Percentiles rank a stretch among this genome's conserved stretches.
Evolutionary conservation across 2,797 vertebrate genomes (phyloP).

Genomic region (Rhyacichthys aspro): DNA sequence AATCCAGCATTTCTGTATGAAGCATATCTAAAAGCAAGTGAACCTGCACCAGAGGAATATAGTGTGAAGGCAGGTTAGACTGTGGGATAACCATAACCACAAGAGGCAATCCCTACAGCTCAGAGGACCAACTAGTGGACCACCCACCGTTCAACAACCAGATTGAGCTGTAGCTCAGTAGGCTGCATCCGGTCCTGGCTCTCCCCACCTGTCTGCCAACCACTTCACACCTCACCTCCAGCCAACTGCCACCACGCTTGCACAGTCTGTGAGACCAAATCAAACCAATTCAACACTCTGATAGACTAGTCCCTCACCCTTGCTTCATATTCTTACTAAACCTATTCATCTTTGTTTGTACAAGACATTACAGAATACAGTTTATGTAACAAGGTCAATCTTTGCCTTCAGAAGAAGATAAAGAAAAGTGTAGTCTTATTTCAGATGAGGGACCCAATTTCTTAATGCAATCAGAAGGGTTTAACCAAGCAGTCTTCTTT

Average conservation of each 20-base stretch:
- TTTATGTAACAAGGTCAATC: not conserved
- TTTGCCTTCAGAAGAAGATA: not conserved
- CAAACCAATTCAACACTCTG: slow-evolving; percentile 21
- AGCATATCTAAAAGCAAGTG: not conserved
- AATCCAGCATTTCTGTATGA: not conserved
- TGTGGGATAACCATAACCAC: slow-evolving; percentile 2
- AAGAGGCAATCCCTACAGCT: slow-evolving; percentile 5
- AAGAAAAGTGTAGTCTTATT: too few relatives aligned
- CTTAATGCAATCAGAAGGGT: not conserved
- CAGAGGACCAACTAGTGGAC: slow-evolving; percentile 19
- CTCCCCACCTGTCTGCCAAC: slow-evolving; percentile 20
- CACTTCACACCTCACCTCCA: slow-evolving; percentile 55
- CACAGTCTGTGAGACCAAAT: slow-evolving; percentile 10
- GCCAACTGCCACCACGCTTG: slow-evolving; percentile 43
- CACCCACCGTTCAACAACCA: slow-evolving; percentile 24
- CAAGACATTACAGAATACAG: not conserved
- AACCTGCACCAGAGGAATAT: not conserved
- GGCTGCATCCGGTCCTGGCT: slow-evolving; percentile 30
- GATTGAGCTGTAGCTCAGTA: slow-evolving; percentile 22
- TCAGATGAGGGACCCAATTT: too few relatives aligned
- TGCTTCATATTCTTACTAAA: not conserved
- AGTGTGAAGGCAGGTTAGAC: not conserved
- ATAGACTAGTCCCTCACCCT: not conserved
- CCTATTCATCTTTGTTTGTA: slow-evolving; percentile 1
- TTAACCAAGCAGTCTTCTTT: too few relatives aligned